These are phyloP conservation scores for Clarias macrocephalus DNA, from an alignment of 2,113 vertebrate species.

Conservation along the genomic window DNA sequence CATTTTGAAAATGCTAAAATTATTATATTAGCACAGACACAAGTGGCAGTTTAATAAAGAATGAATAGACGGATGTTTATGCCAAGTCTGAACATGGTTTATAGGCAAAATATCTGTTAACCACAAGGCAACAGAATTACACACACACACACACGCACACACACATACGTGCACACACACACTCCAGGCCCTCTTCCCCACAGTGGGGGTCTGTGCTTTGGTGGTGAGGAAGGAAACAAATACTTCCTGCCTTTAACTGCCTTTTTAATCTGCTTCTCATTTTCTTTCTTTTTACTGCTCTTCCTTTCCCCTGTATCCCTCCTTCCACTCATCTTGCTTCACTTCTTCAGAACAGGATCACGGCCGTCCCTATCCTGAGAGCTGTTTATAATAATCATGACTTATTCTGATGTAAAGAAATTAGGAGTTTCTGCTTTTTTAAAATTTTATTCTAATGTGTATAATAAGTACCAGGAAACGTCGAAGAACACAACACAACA, in stretches of 20 bases:
- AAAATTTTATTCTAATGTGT: neutral
- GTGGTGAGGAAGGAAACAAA: slow-evolving; percentile 42
- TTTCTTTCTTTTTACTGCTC: slow-evolving; percentile 54
- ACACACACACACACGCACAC: slow-evolving; percentile 46
- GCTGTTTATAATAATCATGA: slow-evolving; percentile 1
- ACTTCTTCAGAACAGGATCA: neutral
- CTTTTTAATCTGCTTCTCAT: slow-evolving; percentile 54
- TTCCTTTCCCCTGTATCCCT: slow-evolving; percentile 26
- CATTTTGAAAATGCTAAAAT: neutral
- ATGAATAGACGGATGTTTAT: neutral
- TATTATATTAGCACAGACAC: neutral
- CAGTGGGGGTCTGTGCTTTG: slow-evolving; percentile 39
- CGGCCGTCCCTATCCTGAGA: no score
- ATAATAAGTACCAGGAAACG: slow-evolving; percentile 42
- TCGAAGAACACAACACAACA: neutral
- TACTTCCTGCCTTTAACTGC: slow-evolving; percentile 56
- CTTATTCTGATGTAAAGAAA: slow-evolving; percentile 21
- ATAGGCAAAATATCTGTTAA: slow-evolving; percentile 23
- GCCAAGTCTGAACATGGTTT: neutral
- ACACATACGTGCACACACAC: slow-evolving; percentile 42
- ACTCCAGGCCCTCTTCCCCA: slow-evolving; percentile 42
- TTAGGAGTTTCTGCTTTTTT: slow-evolving; percentile 18
- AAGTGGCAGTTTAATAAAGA: neutral
- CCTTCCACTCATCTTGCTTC: slow-evolving; percentile 9
- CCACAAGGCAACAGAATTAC: slow-evolving; percentile 45